phyloP scores from a whole-genome alignment of 2,888 invertebrate species.

The Dolichomitus sp. region DNA sequence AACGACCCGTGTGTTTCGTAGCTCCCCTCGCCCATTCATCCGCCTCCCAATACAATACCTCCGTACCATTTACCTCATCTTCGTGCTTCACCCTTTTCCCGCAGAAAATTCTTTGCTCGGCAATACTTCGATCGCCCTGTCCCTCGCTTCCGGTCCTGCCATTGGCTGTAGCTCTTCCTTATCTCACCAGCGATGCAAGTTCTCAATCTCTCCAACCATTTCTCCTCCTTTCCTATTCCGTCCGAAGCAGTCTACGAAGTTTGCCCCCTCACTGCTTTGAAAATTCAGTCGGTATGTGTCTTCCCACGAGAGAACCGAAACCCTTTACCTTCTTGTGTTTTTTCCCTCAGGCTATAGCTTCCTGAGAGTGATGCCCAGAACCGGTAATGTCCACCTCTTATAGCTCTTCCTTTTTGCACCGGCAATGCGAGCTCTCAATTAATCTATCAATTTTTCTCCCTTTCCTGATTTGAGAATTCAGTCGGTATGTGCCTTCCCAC shows the following conservation, averaged over 20 bases:
- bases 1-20: conserved; percentile 50
- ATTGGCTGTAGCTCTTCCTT: conserved; percentile 13
- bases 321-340: no score
- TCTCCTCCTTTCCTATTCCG: neutral
- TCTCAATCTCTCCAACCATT: conserved; percentile 50
- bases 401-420: no score
- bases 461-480: conserved; percentile 15
- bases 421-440: no score
- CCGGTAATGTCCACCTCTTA: no score
- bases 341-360: no score
- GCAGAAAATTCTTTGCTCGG: conserved; percentile 22
- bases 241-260: conserved; percentile 13
- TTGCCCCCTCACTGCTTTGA: neutral
- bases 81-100: conserved; percentile 28
- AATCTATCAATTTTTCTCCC: no score
- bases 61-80: conserved; percentile 48
- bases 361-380: no score
- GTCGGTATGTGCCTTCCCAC: conserved; percentile 17
- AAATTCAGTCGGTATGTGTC: no score
- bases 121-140: conserved; percentile 5
- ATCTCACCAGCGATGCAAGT: conserved; percentile 29
- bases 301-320: no score
- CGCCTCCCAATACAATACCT: conserved; percentile 15
- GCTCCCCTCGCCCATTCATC: conserved; percentile 3
- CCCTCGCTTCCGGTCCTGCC: neutral